phyloP scores from a whole-genome alignment of 2,888 invertebrate genomes.

The Ophioninae sp. region DNA sequence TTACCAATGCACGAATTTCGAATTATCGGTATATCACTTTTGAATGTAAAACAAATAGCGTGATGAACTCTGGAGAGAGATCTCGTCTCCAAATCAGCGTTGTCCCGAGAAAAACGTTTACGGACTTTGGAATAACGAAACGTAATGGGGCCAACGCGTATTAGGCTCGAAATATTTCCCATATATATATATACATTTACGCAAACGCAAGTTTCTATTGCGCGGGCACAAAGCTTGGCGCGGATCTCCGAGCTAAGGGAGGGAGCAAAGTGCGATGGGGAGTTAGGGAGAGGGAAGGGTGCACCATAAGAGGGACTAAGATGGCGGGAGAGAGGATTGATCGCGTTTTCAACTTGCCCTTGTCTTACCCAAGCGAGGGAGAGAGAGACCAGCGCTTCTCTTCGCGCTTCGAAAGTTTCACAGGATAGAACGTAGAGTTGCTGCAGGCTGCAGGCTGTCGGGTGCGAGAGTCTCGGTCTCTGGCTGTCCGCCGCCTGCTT shows the following conservation, averaged over 20 bases:
- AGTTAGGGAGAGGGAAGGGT: slow-evolving; percentile 47
- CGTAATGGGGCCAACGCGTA: background rate
- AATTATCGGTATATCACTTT: no score
- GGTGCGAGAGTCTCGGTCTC: slow-evolving; percentile 51
- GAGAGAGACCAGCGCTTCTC: slow-evolving; percentile 69
- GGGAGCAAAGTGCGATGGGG: slow-evolving; percentile 31
- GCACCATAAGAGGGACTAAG: slow-evolving; percentile 51
- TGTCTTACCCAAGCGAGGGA: slow-evolving; percentile 49
- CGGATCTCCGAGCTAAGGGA: slow-evolving; percentile 26
- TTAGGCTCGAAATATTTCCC: background rate
- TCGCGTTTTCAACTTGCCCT: slow-evolving; percentile 51
- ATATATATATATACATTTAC: slow-evolving; percentile 18
- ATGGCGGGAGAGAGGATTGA: slow-evolving; percentile 60
- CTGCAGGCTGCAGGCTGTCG: slow-evolving; percentile 60
- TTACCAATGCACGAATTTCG: no score
- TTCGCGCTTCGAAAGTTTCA: slow-evolving; percentile 69
- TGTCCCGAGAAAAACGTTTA: background rate
- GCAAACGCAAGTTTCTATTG: slow-evolving; percentile 33
- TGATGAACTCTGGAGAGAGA: no score
- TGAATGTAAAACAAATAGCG: no score
- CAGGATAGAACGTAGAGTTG: slow-evolving; percentile 54
- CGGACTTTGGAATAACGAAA: background rate
- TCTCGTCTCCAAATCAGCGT: no score
- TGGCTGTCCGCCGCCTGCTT: slow-evolving; percentile 53
- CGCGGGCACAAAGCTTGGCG: slow-evolving; percentile 42